A percentile compares a stretch with the other conserved stretches of the same genome.
These are phyloP conservation scores for Darevskia mixta DNA, from an alignment of 2,797 vertebrate species.

Conservation along the genomic window DNA sequence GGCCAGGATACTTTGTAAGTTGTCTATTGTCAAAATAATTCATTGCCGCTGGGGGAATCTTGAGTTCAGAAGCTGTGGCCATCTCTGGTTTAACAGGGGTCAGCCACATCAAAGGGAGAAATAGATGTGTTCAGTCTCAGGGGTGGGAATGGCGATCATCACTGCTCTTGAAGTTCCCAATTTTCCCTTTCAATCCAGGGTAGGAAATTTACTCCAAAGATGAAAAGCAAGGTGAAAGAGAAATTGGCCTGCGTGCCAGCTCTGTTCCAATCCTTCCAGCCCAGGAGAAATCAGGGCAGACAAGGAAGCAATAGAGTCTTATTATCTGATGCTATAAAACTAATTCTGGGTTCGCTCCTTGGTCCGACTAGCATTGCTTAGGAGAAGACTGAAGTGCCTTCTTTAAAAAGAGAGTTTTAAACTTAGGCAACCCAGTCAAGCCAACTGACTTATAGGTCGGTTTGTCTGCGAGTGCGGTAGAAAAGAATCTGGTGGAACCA, in stretches of 20 bases:
- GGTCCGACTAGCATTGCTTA: too few species aligned
- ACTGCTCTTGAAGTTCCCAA: conserved; percentile 56
- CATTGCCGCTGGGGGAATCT: conserved; percentile 49
- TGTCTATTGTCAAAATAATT: conserved; percentile 63
- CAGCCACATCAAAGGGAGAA: conserved; percentile 69
- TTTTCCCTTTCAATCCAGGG: conserved; percentile 26
- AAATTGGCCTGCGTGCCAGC: not conserved
- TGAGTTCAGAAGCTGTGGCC: conserved; percentile 57
- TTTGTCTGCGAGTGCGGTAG: not conserved
- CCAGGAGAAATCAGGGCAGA: not conserved
- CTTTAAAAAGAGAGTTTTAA: not conserved
- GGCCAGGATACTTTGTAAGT: conserved; percentile 53
- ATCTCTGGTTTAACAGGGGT: conserved; percentile 52
- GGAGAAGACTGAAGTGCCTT: not conserved
- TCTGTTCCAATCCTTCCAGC: not conserved
- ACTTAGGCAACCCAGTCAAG: not conserved
- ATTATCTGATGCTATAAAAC: not conserved
- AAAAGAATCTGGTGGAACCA: not conserved
- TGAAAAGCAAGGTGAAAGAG: conserved; percentile 13
- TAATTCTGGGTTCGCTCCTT: not conserved
- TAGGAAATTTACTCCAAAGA: conserved; percentile 47
- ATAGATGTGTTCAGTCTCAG: conserved; percentile 33
- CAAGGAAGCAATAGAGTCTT: not conserved
- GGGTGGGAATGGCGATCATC: conserved; percentile 30
- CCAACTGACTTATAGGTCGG: not conserved